These are phyloP conservation scores for Paedocypris sp. DNA, from an alignment of 2,113 vertebrate species.

Conservation along the genomic window DNA sequence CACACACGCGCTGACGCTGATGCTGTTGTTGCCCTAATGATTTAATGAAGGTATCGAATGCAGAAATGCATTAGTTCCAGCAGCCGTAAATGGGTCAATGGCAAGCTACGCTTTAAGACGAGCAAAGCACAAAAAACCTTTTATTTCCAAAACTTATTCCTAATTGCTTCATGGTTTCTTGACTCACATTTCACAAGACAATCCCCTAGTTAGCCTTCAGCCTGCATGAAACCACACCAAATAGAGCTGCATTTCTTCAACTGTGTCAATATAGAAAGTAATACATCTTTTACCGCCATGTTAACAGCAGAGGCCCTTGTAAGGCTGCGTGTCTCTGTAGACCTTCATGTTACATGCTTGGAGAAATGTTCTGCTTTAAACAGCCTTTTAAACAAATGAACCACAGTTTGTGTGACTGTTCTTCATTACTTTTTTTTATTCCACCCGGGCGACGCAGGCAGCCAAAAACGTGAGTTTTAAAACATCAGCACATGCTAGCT, in stretches of 20 bases:
- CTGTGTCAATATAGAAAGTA: not conserved
- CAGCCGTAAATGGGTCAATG: conserved; percentile 16
- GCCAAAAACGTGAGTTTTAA: conserved; percentile 1
- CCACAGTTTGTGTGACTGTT: not conserved
- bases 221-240: conserved; percentile 2
- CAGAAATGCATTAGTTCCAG: conserved; percentile 10
- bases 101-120: not conserved
- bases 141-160: conserved; percentile 2
- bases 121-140: conserved; percentile 4
- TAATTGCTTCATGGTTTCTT: not conserved
- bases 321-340: not conserved
- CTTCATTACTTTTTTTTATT: not conserved
- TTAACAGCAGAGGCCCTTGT: not conserved
- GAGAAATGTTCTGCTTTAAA: conserved; percentile 5
- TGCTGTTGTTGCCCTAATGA: conserved; percentile 17
- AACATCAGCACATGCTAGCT: conserved; percentile 12
- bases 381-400: conserved; percentile 11
- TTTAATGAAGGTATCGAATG: conserved; percentile 19
- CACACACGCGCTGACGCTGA: conserved; percentile 18
- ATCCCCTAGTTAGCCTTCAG: not conserved
- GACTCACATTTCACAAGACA: not conserved
- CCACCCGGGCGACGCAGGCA: not conserved
- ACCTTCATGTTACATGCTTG: conserved; percentile 17
- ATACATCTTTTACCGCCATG: not conserved
- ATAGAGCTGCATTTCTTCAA: not conserved